phyloP scores from a whole-genome alignment of 1,140 invertebrate genomes.

The Probaryconus sp. region DNA sequence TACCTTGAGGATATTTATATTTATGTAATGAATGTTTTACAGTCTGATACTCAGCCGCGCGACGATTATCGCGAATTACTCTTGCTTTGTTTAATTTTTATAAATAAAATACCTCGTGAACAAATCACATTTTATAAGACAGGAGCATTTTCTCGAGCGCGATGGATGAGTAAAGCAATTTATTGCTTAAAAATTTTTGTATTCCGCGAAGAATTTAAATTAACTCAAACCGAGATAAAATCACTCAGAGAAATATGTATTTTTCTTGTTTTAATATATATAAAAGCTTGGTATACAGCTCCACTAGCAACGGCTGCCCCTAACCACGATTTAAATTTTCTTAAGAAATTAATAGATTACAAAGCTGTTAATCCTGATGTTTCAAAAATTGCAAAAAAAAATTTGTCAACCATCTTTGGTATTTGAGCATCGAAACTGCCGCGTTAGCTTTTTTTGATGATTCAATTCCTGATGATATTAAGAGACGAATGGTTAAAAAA shows the following conservation, averaged over 20 bases:
- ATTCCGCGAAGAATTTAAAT: constrained; percentile 43
- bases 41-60: constrained; percentile 18
- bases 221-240: constrained; percentile 26
- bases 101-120: constrained; percentile 38
- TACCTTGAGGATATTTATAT: background rate
- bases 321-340: too few relatives aligned
- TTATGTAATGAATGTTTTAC: background rate
- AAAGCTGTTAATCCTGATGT: too few relatives aligned
- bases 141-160: constrained; percentile 61
- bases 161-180: constrained; percentile 70
- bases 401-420: too few relatives aligned
- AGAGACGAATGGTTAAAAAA: too few relatives aligned
- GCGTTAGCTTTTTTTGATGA: too few relatives aligned
- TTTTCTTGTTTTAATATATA: constrained; percentile 28
- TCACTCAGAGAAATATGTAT: constrained; percentile 45
- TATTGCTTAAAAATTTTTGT: constrained; percentile 68
- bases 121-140: constrained; percentile 16
- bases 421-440: too few relatives aligned
- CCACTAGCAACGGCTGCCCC: too few relatives aligned
- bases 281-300: constrained; percentile 43
- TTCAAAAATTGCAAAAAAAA: too few relatives aligned
- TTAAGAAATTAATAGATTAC: too few relatives aligned
- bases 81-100: constrained; percentile 46
- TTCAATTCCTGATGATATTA: too few relatives aligned
- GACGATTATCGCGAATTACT: constrained; percentile 59